Percentiles rank a stretch among this genome's conserved stretches.
phyloP scores from a whole-genome alignment of 2,797 vertebrate species.

The Hoplostethus atlanticus region DNA sequence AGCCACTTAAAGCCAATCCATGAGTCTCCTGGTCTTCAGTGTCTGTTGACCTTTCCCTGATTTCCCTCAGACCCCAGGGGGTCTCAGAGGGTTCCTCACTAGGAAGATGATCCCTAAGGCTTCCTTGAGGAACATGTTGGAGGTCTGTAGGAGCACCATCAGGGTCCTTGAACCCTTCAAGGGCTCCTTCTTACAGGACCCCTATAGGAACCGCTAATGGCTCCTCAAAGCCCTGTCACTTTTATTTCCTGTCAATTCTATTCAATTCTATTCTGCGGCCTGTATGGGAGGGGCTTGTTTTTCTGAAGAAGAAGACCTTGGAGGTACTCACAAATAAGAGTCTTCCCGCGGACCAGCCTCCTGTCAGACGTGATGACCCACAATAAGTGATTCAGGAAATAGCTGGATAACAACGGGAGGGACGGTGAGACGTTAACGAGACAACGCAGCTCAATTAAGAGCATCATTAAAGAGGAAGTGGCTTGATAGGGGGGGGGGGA shows the following conservation, averaged over 20 bases:
- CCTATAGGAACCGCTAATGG: not conserved
- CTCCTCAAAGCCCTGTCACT: slow-evolving; percentile 5
- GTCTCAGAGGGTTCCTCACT: not conserved
- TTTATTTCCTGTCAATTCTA: not conserved
- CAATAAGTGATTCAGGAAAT: slow-evolving; percentile 37
- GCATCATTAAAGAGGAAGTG: slow-evolving; percentile 60
- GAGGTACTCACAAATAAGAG: slow-evolving; percentile 45
- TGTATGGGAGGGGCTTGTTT: slow-evolving; percentile 1
- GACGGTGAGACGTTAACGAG: slow-evolving; percentile 53
- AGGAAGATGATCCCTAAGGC: not conserved
- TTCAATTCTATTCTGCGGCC: not conserved
- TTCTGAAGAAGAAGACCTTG: slow-evolving; percentile 32
- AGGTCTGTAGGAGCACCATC: not conserved
- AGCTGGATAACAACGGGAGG: slow-evolving; percentile 17
- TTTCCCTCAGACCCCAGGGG: not conserved
- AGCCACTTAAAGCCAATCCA: slow-evolving; percentile 49
- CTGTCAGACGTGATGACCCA: slow-evolving; percentile 42
- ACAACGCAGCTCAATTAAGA: slow-evolving; percentile 63
- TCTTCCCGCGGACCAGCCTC: slow-evolving; percentile 30
- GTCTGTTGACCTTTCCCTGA: slow-evolving; percentile 60
- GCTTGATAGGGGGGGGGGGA: slow-evolving; percentile 57
- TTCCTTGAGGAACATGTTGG: not conserved
- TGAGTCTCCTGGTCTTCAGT: slow-evolving; percentile 31
- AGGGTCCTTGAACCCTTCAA: not conserved
- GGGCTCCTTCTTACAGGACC: not conserved